Base-by-base conservation (phyloP, 2,888 invertebrate species). In the Opisthograptis luteolata region DNA sequence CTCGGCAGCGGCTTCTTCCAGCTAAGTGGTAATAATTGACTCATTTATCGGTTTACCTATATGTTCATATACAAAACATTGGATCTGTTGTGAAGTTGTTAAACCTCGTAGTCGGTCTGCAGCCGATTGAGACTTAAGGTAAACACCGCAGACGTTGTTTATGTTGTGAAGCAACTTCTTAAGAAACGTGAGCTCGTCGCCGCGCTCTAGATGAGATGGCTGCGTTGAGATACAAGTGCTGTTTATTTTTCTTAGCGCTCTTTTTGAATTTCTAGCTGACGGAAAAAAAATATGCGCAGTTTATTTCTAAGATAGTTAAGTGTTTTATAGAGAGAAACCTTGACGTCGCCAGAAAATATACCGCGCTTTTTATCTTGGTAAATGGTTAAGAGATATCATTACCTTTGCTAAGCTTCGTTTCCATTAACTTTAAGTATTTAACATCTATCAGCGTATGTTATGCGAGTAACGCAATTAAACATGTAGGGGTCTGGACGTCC, bases 221-320 rank as follows among this genome's bases (percentile, higher is more conserved):
- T 64, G 76, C 84, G 84, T 84, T 81, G 81, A 85, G 73, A 82
- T 77, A 82, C 78, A 80, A 84, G 84, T 77, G 84, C 66, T 84
- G 81, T 86, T 82, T 87, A 82, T 84, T 81, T 86, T 81, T 72
- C 80, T 70, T 74, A 70, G 67, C 70, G 70, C 68, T 78, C 79
- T 79, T 82, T 84, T 79, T 75, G 70, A 83, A 81, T 78, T 72
- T 72, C 68, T 63, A 72, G 67, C 68, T 68, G 62, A 65, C 62
- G 62, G 61, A 66, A 73, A 73, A n/a, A 83, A 83, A 83, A 82
- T 83, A 80, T 76, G 79, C 74, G 70, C 75, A 79, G 79, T 77
- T 71, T 74, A 67, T 76, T 74, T 73, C 70, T 66, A 63, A 74
- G 70, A 75, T 74, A 73, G 73, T 73, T 72, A 73, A 79, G 78